Percentiles rank a stretch among this genome's conserved stretches.
Conservation (phyloP, 2,113 vertebrate species). For the Lethenteron camtschaticum region DNA sequence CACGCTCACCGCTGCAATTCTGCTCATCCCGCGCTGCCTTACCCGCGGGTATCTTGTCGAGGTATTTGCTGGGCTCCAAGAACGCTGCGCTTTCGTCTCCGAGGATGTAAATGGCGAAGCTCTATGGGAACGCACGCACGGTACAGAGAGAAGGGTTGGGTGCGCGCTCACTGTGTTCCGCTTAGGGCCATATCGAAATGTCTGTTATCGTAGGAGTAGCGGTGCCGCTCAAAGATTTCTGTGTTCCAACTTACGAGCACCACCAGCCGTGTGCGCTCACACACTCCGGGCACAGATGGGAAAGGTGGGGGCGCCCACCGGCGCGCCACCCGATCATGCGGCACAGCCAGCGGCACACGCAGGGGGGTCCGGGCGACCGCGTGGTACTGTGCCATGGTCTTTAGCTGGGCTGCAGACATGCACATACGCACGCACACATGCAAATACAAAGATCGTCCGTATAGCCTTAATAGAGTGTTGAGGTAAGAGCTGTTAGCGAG, state of each 20-base stretch:
- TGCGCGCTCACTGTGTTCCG: too few relatives aligned
- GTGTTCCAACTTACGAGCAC: conserved; percentile 38
- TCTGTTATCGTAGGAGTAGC: too few relatives aligned
- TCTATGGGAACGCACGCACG: conserved; percentile 22
- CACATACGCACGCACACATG: too few relatives aligned
- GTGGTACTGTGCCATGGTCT: too few relatives aligned
- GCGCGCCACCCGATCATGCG: conserved; percentile 12
- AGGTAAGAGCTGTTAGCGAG: too few relatives aligned
- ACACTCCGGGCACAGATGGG: conserved; percentile 61
- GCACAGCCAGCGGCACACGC: conserved; percentile 70
- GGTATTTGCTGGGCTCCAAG: conserved; percentile 40
- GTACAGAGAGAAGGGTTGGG: too few relatives aligned
- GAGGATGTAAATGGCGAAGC: conserved; percentile 60
- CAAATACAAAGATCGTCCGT: too few relatives aligned
- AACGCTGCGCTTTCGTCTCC: conserved; percentile 46
- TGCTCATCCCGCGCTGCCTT: conserved; percentile 7
- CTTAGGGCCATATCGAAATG: too few relatives aligned
- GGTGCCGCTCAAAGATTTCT: too few relatives aligned
- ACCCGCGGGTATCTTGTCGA: conserved; percentile 56
- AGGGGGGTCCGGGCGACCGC: conserved; percentile 47
- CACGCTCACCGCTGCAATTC: too few relatives aligned
- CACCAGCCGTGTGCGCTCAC: conserved; percentile 62
- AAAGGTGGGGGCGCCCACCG: conserved; percentile 40
- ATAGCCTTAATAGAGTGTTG: too few relatives aligned
- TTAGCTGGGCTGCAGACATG: background rate